Evolutionary conservation across 1,140 invertebrate species (phyloP).

Genomic region (Drosophila pallidifrons): DNA sequence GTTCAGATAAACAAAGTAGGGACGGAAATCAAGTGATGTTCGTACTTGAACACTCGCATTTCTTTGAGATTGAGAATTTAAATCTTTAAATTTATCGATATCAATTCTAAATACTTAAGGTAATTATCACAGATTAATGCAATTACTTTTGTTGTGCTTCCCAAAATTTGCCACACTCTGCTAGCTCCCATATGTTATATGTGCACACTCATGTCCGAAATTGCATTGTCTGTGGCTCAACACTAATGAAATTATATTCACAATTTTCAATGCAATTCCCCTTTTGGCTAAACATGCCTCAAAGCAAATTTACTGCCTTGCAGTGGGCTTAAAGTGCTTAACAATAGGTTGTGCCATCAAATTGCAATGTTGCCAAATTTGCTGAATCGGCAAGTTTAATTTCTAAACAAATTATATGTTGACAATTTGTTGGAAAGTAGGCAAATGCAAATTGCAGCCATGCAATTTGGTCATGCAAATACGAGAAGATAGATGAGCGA

Average conservation of each 20-base stretch:
- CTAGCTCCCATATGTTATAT: background rate
- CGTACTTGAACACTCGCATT: background rate
- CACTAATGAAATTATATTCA: slow-evolving; percentile 66
- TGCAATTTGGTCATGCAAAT: slow-evolving; percentile 43
- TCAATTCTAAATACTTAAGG: no score
- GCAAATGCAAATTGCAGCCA: slow-evolving; percentile 50
- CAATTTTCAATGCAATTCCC: slow-evolving; percentile 57
- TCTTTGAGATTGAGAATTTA: background rate
- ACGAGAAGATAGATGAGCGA: slow-evolving; percentile 27
- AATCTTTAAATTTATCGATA: background rate
- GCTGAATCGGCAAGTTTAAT: slow-evolving; percentile 71
- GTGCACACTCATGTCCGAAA: slow-evolving; percentile 3
- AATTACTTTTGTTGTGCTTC: no score
- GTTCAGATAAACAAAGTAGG: slow-evolving; percentile 34
- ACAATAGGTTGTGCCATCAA: slow-evolving; percentile 1
- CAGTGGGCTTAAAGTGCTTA: slow-evolving; percentile 43
- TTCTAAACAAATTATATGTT: slow-evolving; percentile 74
- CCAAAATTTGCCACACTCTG: no score
- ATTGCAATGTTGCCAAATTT: slow-evolving; percentile 57
- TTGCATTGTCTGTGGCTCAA: slow-evolving; percentile 16
- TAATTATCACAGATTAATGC: no score
- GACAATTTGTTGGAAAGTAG: slow-evolving; percentile 53
- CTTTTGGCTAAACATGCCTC: slow-evolving; percentile 47
- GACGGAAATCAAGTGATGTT: slow-evolving; percentile 11
- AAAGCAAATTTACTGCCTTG: slow-evolving; percentile 48